A percentile compares a stretch with the other conserved stretches of the same genome.
These are phyloP conservation scores for Leptoteleia sp. DNA, from an alignment of 1,140 invertebrate genomes.

Conservation along the genomic window DNA sequence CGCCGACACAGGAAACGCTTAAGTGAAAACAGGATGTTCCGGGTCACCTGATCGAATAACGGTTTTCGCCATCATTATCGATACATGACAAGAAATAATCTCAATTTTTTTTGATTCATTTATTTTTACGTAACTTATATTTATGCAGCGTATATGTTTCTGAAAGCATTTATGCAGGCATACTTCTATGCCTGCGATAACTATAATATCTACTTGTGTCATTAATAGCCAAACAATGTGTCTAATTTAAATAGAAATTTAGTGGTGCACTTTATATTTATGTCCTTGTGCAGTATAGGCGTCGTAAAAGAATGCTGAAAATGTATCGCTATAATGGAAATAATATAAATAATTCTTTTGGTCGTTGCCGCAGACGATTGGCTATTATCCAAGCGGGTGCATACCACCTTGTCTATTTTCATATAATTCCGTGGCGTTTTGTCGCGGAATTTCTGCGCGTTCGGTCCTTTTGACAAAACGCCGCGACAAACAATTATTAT, in stretches of 20 bases:
- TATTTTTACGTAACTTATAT: conserved; percentile 9
- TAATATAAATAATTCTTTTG: conserved; percentile 41
- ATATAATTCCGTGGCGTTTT: conserved; percentile 66
- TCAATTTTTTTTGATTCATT: conserved; percentile 5
- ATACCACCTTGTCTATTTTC: conserved; percentile 72
- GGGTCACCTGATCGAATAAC: conserved; percentile 49
- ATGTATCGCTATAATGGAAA: conserved; percentile 34
- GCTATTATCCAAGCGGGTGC: conserved; percentile 67
- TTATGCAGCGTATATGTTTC: too few species aligned
- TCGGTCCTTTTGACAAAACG: conserved; percentile 1
- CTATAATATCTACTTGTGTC: too few species aligned
- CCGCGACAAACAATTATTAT: conserved; percentile 1
- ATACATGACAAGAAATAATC: conserved; percentile 32
- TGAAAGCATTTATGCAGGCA: conserved; percentile 15
- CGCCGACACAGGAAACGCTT: conserved; percentile 42
- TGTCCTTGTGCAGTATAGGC: too few species aligned
- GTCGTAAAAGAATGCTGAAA: conserved; percentile 10
- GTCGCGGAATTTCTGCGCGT: conserved; percentile 19
- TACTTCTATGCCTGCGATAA: too few species aligned
- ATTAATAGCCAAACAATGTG: too few species aligned
- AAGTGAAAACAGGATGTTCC: conserved; percentile 66
- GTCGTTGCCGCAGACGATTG: conserved; percentile 54
- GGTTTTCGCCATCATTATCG: conserved; percentile 45
- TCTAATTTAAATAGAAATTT: too few species aligned
- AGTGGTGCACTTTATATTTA: too few species aligned